Evolutionary conservation across 2,888 invertebrate species (phyloP).

Genomic region (Phlogophora meticulosa): DNA sequence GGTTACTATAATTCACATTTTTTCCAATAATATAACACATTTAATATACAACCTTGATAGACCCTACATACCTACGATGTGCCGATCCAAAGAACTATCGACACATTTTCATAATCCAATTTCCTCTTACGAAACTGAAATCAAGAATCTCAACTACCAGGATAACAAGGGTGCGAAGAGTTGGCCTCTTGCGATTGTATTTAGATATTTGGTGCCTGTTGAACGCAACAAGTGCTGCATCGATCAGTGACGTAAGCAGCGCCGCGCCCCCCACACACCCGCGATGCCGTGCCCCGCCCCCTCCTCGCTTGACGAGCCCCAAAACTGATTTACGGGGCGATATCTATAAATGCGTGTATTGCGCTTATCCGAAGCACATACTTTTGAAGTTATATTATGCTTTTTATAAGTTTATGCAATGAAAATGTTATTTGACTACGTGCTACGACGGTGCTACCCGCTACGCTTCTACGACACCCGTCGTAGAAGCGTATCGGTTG

Average conservation of each 20-base stretch:
- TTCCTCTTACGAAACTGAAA: constrained; percentile 26
- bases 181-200: constrained; percentile 67
- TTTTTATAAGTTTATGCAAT: neutral
- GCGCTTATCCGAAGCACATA: constrained; percentile 42
- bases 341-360: constrained; percentile 70
- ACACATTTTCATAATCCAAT: constrained; percentile 1
- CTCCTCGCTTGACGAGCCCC: constrained; percentile 68
- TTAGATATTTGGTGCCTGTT: constrained; percentile 83
- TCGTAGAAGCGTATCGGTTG: constrained; percentile 27
- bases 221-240: constrained; percentile 90
- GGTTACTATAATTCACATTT: neutral
- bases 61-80: neutral
- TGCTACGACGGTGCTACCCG: constrained; percentile 27
- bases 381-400: constrained; percentile 26
- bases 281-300: constrained; percentile 59
- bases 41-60: constrained; percentile 9
- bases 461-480: too few relatives aligned
- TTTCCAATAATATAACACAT: constrained; percentile 9
- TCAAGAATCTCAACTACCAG: constrained; percentile 60
- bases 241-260: constrained; percentile 86
- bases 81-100: neutral
- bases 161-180: constrained; percentile 60
- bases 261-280: constrained; percentile 63
- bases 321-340: constrained; percentile 77
- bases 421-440: constrained; percentile 8